These are phyloP conservation scores for Seriola rivoliana DNA, from an alignment of 2,113 vertebrate genomes.

Conservation along the genomic window DNA sequence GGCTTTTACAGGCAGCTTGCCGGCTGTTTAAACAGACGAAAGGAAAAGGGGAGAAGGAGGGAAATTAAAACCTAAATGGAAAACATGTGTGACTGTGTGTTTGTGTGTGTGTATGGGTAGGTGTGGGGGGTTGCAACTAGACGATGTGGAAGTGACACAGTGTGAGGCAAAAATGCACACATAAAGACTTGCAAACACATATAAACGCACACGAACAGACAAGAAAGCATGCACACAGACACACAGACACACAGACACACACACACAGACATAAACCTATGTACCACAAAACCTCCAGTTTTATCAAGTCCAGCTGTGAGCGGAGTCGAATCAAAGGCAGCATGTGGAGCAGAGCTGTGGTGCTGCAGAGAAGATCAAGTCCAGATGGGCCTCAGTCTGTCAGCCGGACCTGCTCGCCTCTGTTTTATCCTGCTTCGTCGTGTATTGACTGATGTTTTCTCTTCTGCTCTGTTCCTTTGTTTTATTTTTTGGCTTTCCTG, in stretches of 20 bases:
- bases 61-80: conserved; percentile 80
- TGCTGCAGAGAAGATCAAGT: conserved; percentile 74
- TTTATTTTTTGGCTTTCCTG: conserved; percentile 58
- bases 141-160: conserved; percentile 77
- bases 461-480: conserved; percentile 25
- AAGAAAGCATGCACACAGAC: conserved; percentile 31
- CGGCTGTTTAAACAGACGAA: conserved; percentile 81
- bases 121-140: conserved; percentile 35
- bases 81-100: conserved; percentile 69
- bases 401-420: conserved; percentile 58
- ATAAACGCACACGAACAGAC: conserved; percentile 50
- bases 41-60: conserved; percentile 74
- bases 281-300: conserved; percentile 71
- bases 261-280: conserved; percentile 52
- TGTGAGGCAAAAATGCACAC: conserved; percentile 75
- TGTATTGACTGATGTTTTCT: conserved; percentile 40
- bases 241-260: conserved; percentile 49
- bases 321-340: conserved; percentile 73
- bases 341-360: conserved; percentile 72
- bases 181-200: conserved; percentile 69
- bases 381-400: conserved; percentile 76
- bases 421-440: conserved; percentile 49
- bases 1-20: conserved; percentile 79
- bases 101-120: conserved; percentile 33
- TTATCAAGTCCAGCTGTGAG: conserved; percentile 77